phyloP scores from a whole-genome alignment of 2,113 vertebrate genomes.

The Hemibates koningsi region DNA sequence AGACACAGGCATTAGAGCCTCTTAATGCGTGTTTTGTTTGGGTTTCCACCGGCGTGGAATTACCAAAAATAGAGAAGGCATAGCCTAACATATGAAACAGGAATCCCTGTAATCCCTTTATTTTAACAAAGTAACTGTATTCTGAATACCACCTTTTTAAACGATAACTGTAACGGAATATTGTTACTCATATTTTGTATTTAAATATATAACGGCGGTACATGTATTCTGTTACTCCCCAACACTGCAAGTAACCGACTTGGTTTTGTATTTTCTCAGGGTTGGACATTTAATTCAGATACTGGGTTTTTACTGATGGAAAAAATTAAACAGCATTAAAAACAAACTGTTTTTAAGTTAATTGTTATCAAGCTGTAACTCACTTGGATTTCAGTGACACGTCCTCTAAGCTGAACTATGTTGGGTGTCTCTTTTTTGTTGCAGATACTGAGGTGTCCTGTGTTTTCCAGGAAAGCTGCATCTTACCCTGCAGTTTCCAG shows the following conservation, averaged over 20 bases:
- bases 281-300: accelerated
- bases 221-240: too few relatives aligned
- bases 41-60: too few relatives aligned
- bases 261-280: background rate
- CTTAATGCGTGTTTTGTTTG: too few relatives aligned
- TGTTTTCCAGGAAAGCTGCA: background rate
- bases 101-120: too few relatives aligned
- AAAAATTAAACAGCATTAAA: background rate
- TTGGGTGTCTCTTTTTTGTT: background rate
- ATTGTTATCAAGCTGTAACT: background rate
- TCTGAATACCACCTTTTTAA: too few relatives aligned
- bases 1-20: too few relatives aligned
- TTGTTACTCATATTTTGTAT: too few relatives aligned
- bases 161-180: too few relatives aligned
- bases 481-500: background rate
- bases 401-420: background rate
- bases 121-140: too few relatives aligned
- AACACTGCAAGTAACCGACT: background rate
- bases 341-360: accelerated
- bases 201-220: too few relatives aligned
- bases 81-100: too few relatives aligned
- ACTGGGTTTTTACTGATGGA: background rate
- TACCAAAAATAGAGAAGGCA: too few relatives aligned
- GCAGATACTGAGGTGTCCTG: background rate
- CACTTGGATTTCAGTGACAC: accelerated